phyloP scores from a whole-genome alignment of 2,113 vertebrate species.

The Noturus placidus region DNA sequence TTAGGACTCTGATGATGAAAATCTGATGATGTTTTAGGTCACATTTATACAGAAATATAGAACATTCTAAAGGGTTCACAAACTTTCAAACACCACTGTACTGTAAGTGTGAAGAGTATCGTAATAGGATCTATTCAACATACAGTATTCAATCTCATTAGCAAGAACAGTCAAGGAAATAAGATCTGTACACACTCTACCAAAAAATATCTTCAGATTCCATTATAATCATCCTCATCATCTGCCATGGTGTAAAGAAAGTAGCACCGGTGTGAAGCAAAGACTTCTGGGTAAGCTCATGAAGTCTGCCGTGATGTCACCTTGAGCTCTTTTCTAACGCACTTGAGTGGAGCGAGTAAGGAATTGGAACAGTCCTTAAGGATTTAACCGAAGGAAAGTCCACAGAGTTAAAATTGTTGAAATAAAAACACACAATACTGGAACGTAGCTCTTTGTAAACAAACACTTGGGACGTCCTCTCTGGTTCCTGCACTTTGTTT shows the following conservation, averaged over 20 bases:
- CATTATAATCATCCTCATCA: not conserved
- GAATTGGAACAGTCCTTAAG: not conserved
- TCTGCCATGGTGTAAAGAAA: not conserved
- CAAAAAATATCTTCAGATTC: not conserved
- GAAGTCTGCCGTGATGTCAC: not conserved
- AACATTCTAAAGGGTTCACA: too few species aligned
- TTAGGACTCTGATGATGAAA: too few species aligned
- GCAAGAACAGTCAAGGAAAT: not conserved
- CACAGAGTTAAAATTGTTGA: not conserved
- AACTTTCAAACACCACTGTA: too few species aligned
- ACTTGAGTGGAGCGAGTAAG: not conserved
- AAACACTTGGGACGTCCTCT: not conserved
- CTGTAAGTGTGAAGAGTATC: not conserved
- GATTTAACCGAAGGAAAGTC: not conserved
- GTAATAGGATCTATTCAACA: not conserved
- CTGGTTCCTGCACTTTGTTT: not conserved
- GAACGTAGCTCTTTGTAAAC: not conserved
- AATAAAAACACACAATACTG: not conserved
- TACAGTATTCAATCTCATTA: not conserved
- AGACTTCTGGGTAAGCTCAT: not conserved
- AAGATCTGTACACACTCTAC: not conserved
- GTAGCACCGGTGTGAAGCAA: not conserved
- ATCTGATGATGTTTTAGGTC: too few species aligned
- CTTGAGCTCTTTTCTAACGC: not conserved
- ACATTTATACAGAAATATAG: too few species aligned